Base-by-base conservation (phyloP, 2,797 vertebrate species). In the Sciurus carolinensis region DNA sequence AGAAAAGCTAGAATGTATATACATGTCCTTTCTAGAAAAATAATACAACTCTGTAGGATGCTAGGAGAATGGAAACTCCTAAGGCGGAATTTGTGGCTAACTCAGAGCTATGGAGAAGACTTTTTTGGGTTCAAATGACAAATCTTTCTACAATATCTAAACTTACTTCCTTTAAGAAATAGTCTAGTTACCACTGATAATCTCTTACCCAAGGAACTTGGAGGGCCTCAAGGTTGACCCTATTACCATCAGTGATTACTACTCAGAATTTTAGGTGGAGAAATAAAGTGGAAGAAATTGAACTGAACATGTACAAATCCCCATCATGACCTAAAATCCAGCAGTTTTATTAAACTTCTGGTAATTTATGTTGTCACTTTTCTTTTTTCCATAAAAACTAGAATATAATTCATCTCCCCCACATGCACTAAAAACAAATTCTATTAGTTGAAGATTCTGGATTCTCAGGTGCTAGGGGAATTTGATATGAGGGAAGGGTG, bases 311-410 rank as follows among this genome's bases (percentile, higher is more conserved):
- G 11, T 59, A 24, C 44, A 54, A 79, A 93, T 93, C 39, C 44
- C 90, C 24, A 20, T 87, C 39, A 71, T 57, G 47, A 26, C 36
- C 66, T 85, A 77, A 92, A 90, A 77, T 80, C 54, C 81, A 76
- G 20, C 33, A 77, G 28, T 93, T 84, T 92, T 39, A 83, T 67
- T 88, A 95, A 81, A 91, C 7, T 30, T 90, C 75, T 96, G 67
- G n/a, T 80, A 71, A 24, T 39, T 79, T 66, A 89, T 82, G 9
- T 71, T 97, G 79, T 67, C 54, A 59, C 79, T 87, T 92, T 81
- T 86, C 64, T 95, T 85, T 83, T 64, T 69, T 15, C 18, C 30
- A 15, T 50, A 67, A 92, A 93, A 91, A 52, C n/a, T 69, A 30
- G 30, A 77, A 1, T 72, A 64, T 73, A 87, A 20, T 12, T 47